phyloP scores from a whole-genome alignment of 2,888 invertebrate genomes.

The Machimus rusticus region DNA sequence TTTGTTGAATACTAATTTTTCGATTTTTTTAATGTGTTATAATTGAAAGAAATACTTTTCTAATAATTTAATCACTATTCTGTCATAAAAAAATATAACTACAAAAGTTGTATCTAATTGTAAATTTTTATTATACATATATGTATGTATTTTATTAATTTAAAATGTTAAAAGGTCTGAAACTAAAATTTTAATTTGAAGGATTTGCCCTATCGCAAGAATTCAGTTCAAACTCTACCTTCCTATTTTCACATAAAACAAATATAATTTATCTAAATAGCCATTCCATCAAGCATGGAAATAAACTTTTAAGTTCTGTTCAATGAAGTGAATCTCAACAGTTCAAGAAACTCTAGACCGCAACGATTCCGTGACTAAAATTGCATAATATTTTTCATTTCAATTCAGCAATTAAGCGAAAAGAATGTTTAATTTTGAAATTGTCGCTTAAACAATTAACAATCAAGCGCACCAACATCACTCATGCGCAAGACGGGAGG shows the following conservation, averaged over 20 bases:
- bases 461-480: not conserved
- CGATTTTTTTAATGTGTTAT: too few relatives aligned
- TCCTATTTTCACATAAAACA: not conserved
- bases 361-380: not conserved
- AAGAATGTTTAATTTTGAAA: not conserved
- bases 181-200: too few relatives aligned
- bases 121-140: too few relatives aligned
- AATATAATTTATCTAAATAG: not conserved
- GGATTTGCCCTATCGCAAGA: not conserved
- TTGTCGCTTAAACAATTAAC: not conserved
- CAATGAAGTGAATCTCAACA: not conserved
- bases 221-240: too few relatives aligned
- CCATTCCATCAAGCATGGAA: not conserved
- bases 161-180: too few relatives aligned
- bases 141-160: too few relatives aligned
- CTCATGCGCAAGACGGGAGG: not conserved
- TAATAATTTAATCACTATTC: too few relatives aligned
- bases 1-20: too few relatives aligned
- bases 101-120: too few relatives aligned
- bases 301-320: not conserved
- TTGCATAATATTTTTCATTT: not conserved
- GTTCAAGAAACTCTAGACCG: not conserved
- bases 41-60: too few relatives aligned
- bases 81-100: too few relatives aligned
- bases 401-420: not conserved